These are phyloP conservation scores for Myotis brandtii DNA, from an alignment of 2,113 vertebrate species.

Conservation along the genomic window DNA sequence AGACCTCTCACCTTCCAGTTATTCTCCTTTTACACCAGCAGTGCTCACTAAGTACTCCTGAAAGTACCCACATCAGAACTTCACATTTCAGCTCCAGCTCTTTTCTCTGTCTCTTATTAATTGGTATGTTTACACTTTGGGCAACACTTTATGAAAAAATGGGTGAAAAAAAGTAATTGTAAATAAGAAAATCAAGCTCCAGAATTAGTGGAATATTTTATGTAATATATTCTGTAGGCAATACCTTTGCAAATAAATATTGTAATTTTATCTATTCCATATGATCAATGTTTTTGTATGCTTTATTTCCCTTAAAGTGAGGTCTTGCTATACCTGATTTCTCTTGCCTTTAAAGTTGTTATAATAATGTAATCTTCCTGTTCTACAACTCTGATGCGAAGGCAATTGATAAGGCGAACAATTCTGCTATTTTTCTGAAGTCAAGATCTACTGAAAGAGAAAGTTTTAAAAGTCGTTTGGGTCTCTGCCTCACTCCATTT, in stretches of 20 bases:
- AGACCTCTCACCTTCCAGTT: not conserved
- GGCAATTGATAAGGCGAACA: not conserved
- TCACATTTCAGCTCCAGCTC: not conserved
- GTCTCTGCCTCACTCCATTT: not conserved
- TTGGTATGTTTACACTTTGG: not conserved
- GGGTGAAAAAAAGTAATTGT: not conserved
- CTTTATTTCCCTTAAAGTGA: constrained; percentile 17
- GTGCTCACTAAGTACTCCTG: not conserved
- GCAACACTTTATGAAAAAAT: constrained; percentile 11
- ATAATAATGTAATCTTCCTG: not conserved
- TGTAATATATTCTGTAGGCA: not conserved
- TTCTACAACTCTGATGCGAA: not conserved
- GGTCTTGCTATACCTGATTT: not conserved
- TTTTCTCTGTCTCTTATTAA: not conserved
- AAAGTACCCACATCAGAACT: not conserved
- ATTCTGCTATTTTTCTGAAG: constrained; percentile 13
- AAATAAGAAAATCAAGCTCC: constrained; percentile 33
- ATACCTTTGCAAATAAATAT: not conserved
- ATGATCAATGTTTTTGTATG: not conserved
- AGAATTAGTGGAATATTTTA: not conserved
- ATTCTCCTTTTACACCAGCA: not conserved
- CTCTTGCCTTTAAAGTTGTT: constrained; percentile 24
- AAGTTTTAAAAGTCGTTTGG: constrained; percentile 40
- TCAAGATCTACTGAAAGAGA: not conserved
- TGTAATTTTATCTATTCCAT: not conserved